Percentiles rank a stretch among this genome's conserved stretches.
Conservation (phyloP, 2,113 vertebrate species). For the Piliocolobus tephrosceles region DNA sequence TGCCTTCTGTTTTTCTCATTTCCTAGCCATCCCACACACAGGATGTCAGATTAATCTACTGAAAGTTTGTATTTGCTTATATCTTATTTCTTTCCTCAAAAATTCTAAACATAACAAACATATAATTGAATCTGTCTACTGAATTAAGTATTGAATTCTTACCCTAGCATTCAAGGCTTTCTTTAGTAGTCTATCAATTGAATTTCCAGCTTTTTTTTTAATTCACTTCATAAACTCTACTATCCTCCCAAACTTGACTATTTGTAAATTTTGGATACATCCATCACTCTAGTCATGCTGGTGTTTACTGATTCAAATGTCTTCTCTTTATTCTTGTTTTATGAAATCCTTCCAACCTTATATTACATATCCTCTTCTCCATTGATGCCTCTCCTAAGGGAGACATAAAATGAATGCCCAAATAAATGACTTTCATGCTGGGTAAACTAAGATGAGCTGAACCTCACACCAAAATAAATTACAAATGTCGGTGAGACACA, state of each 20-base stretch:
- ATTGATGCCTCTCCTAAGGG: neutral
- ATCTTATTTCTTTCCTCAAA: neutral
- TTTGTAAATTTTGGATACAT: neutral
- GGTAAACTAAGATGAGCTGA: neutral
- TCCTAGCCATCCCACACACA: neutral
- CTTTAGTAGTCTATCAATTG: neutral
- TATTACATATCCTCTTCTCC: neutral
- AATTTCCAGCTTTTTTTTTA: constrained; percentile 12
- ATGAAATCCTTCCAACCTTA: neutral
- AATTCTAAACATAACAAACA: neutral
- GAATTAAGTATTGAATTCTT: neutral
- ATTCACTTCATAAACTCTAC: neutral
- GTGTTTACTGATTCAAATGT: neutral
- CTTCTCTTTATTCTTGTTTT: neutral
- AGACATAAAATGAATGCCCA: neutral
- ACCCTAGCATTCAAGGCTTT: neutral
- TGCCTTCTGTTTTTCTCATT: neutral
- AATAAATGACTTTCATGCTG: neutral
- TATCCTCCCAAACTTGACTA: neutral
- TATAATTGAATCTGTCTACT: neutral
- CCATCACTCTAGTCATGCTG: neutral
- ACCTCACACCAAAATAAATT: neutral
- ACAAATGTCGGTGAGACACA: neutral
- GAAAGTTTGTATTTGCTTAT: neutral
- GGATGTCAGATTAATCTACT: neutral